A percentile compares a stretch with the other conserved stretches of the same genome.
These are phyloP conservation scores for Scopus umbretta DNA, from an alignment of 2,113 vertebrate genomes.

Conservation along the genomic window DNA sequence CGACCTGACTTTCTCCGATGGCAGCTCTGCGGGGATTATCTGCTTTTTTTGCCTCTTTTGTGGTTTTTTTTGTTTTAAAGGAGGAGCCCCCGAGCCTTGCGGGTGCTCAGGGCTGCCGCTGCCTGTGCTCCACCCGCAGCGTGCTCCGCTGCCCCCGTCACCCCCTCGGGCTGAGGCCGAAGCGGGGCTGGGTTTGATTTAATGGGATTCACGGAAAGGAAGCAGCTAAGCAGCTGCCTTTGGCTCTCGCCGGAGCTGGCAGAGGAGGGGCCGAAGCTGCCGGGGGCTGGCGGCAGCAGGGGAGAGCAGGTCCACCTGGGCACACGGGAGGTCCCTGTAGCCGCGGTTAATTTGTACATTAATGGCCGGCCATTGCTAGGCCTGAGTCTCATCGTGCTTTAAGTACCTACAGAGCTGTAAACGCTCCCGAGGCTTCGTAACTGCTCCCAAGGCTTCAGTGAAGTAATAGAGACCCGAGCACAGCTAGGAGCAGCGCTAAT, in stretches of 20 bases:
- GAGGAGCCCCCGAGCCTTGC: not conserved
- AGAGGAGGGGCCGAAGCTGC: not conserved
- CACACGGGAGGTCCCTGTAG: not conserved
- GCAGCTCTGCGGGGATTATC: not conserved
- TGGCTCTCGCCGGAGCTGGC: not conserved
- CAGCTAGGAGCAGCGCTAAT: not conserved
- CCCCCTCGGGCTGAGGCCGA: not conserved
- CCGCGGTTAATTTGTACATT: not conserved
- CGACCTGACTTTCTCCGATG: not conserved
- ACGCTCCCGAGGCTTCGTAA: not conserved
- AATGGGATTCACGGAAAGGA: not conserved
- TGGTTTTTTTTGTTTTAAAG: not conserved
- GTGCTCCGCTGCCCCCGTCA: not conserved
- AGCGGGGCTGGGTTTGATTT: not conserved
- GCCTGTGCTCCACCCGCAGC: not conserved
- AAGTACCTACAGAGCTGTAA: fast-evolving
- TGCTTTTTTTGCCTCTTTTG: not conserved
- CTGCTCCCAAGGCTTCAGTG: not conserved
- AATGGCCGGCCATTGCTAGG: fast-evolving
- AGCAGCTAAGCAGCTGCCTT: not conserved
- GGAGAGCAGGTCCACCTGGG: not conserved
- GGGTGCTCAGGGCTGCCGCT: not conserved
- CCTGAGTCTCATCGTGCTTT: not conserved
- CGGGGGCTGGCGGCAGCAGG: not conserved
- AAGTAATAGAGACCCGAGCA: not conserved